These are phyloP conservation scores for Punctoribates punctum DNA, from an alignment of 2,888 invertebrate genomes.

Conservation along the genomic window DNA sequence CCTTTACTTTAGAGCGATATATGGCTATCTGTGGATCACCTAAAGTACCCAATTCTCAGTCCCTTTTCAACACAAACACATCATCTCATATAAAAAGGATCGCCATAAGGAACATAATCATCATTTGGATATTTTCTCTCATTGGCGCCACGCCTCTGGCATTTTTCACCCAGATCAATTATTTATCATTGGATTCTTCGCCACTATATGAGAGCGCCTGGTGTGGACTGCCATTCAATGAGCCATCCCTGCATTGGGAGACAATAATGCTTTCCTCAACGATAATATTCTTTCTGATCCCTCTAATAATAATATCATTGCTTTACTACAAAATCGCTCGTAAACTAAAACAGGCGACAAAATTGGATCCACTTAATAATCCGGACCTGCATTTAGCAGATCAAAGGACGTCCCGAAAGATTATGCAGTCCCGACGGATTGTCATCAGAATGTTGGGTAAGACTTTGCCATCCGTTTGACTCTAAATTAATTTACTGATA, in stretches of 20 bases:
- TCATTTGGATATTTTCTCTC: constrained; percentile 55
- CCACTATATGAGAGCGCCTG: constrained; percentile 51
- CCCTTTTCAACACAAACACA: constrained; percentile 30
- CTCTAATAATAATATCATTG: constrained; percentile 55
- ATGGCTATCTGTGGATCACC: constrained; percentile 57
- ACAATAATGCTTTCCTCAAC: constrained; percentile 55
- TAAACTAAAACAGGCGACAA: constrained; percentile 50
- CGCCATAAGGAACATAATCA: constrained; percentile 54
- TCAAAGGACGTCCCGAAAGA: constrained; percentile 45
- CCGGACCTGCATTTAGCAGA: constrained; percentile 44
- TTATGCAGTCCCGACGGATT: constrained; percentile 52
- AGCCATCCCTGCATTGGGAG: constrained; percentile 50
- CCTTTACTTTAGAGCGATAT: constrained; percentile 55
- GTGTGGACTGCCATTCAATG: constrained; percentile 53
- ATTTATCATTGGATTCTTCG: constrained; percentile 47
- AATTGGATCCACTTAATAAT: constrained; percentile 35
- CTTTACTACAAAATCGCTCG: constrained; percentile 54
- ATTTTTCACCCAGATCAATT: constrained; percentile 51
- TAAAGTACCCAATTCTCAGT: constrained; percentile 50
- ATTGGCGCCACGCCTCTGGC: constrained; percentile 53
- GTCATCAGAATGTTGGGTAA: constrained; percentile 54
- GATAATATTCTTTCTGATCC: constrained; percentile 56
- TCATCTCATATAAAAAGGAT: constrained; percentile 31
- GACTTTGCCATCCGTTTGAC: constrained; percentile 23
- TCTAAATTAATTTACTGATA: neutral